Base-by-base conservation (phyloP, 2,797 vertebrate species). In the Poecilia picta region DNA sequence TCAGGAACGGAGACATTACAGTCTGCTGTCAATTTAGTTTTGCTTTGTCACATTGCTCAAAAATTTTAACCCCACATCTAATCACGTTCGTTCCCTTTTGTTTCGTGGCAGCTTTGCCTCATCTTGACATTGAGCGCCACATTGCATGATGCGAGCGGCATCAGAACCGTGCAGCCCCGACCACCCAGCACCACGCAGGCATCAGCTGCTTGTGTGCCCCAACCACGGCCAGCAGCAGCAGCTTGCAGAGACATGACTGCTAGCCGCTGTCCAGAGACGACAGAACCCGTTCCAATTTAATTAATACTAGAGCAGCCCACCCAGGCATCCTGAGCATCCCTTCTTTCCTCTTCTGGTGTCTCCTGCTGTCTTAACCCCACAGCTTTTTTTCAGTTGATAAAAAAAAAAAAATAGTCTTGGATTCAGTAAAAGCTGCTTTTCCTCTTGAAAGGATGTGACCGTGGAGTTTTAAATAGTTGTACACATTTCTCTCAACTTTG, bases 21-120 rank as follows among this genome's bases (percentile, higher is more conserved):
- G 74, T 79, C 84, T 83, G 81, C 72, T 79, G 84, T 91, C 87
- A 90, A 88, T 90, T 90, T 86, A 86, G 83, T 81, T 88, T 78
- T 85, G 87, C 87, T 89, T 94, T 88, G 83, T 89, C 81, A 88
- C 83, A 77, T 91, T 87, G 85, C 88, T 91, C 46, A 88, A 76
- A 92, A 92, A 87, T 86, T 87, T 81, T 59, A 79, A 68, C 55
- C 76, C 85, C 83, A 84, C 86, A 91, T 88, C 78, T 81, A 84
- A 90, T 91, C 76, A 84, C n/a, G 77, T 87, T 86, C 64, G 82
- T 86, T 89, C 79, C 81, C 78, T 85, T 89, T 88, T 87, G 76
- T 71, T 68, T 81, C 76, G 39, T 66, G 59, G 85, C 80, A 62
- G 83, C 85, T 68, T 33, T 6, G 36, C 76, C 88, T 81, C 72